Conservation (phyloP, 1,140 invertebrate genomes). For the Paraescarpia echinospica region DNA sequence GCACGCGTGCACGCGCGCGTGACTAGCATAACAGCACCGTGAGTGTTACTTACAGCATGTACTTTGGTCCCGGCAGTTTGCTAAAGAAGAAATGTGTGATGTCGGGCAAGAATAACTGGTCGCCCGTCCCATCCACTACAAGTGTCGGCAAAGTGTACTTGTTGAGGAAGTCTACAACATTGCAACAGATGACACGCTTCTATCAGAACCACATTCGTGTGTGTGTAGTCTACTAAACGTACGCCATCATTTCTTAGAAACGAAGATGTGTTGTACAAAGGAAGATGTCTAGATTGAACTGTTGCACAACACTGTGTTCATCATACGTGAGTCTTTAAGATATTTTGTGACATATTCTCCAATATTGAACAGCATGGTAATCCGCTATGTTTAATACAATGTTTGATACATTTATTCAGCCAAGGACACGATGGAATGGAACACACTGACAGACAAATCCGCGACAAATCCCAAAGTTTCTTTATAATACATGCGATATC, state of each 20-base stretch:
- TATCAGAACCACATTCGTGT: background rate
- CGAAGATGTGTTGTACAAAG: too few species aligned
- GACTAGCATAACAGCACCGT: background rate
- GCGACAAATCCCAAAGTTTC: too few species aligned
- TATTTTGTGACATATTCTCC: too few species aligned
- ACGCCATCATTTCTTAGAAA: too few species aligned
- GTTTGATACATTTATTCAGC: background rate
- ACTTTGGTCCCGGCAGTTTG: conserved; percentile 40
- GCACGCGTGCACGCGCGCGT: too few species aligned
- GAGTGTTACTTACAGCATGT: conserved; percentile 35
- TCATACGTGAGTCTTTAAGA: too few species aligned
- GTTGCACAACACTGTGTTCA: too few species aligned
- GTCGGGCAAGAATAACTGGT: conserved; percentile 51
- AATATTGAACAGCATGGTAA: too few species aligned
- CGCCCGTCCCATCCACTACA: conserved; percentile 43
- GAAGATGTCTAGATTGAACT: too few species aligned
- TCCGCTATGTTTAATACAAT: background rate
- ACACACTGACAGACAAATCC: background rate
- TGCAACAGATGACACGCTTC: background rate
- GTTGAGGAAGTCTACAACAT: conserved; percentile 42
- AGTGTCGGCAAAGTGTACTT: conserved; percentile 42
- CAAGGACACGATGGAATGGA: too few species aligned
- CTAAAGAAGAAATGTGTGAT: conserved; percentile 47
- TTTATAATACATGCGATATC: background rate
- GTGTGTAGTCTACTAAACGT: too few species aligned